A percentile compares a stretch with the other conserved stretches of the same genome.
Evolutionary conservation across 2,888 invertebrate species (phyloP).

Genomic region (Coecobrya sp.): DNA sequence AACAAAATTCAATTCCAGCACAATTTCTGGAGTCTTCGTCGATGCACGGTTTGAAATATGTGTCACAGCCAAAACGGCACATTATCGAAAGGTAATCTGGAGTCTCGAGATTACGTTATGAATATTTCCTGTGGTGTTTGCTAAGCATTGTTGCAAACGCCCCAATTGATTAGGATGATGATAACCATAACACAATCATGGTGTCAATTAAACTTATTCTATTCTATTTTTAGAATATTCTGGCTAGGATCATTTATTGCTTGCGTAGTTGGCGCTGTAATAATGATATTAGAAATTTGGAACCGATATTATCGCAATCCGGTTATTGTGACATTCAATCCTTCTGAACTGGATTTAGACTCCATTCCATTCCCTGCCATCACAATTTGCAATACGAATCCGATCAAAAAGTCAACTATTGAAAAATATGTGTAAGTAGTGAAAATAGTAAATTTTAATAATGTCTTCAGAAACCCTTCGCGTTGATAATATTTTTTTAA

Average conservation of each 20-base stretch:
- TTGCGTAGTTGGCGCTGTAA: constrained; percentile 66
- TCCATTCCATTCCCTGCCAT: constrained; percentile 85
- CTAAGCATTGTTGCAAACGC: not conserved
- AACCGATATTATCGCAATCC: constrained; percentile 82
- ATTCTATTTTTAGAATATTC: constrained; percentile 83
- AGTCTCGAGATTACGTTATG: not conserved
- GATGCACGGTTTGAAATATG: constrained; percentile 81
- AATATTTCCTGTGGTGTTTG: too few species aligned
- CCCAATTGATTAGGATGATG: not conserved
- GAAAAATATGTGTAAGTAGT: constrained; percentile 51
- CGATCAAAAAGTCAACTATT: constrained; percentile 77
- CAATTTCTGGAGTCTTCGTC: constrained; percentile 70
- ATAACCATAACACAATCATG: too few species aligned
- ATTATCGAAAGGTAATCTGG: constrained; percentile 81
- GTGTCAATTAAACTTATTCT: too few species aligned
- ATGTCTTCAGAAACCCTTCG: too few species aligned
- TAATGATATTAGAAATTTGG: constrained; percentile 75
- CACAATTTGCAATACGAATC: constrained; percentile 85
- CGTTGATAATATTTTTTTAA: too few species aligned
- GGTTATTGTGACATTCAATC: constrained; percentile 84
- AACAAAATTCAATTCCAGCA: constrained; percentile 52
- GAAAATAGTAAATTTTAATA: too few species aligned
- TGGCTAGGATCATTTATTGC: constrained; percentile 81
- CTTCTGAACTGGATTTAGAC: constrained; percentile 80
- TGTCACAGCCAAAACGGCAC: constrained; percentile 81